A percentile compares a stretch with the other conserved stretches of the same genome.
These are phyloP conservation scores for Dastarcus helophoroides DNA, from an alignment of 2,888 invertebrate genomes.

Conservation along the genomic window DNA sequence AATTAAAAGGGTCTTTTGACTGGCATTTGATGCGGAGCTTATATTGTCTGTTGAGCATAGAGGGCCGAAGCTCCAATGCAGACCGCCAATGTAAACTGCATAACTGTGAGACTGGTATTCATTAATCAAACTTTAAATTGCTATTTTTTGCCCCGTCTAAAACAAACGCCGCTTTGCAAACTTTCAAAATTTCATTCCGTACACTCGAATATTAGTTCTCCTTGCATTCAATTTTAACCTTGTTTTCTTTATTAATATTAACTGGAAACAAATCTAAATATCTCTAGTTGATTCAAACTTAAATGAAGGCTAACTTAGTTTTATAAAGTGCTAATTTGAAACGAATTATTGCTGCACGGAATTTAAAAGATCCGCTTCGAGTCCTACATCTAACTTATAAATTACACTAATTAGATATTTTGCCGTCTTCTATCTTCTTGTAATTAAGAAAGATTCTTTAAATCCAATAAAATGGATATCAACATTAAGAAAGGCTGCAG, in stretches of 20 bases:
- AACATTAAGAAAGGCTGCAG: no score
- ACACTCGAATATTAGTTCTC: conserved; percentile 13
- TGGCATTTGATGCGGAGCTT: conserved; percentile 18
- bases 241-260: conserved; percentile 20
- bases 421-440: no score
- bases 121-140: conserved; percentile 30
- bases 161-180: conserved; percentile 22
- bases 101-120: conserved; percentile 26
- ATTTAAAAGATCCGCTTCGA: no score
- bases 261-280: conserved; percentile 17
- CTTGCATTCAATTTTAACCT: conserved; percentile 14
- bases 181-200: conserved; percentile 24
- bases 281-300: conserved; percentile 7
- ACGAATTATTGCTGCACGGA: conserved; percentile 2
- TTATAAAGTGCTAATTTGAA: conserved; percentile 3
- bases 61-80: conserved; percentile 12
- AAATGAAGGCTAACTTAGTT: conserved; percentile 3
- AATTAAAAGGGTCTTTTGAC: conserved; percentile 16
- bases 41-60: conserved; percentile 17
- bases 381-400: no score
- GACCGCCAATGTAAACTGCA: conserved; percentile 21
- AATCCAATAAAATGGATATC: no score
- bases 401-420: no score
- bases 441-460: no score
- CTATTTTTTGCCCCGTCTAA: conserved; percentile 23